Conservation (phyloP, 2,113 vertebrate genomes). For the Zosterops japonicus region DNA sequence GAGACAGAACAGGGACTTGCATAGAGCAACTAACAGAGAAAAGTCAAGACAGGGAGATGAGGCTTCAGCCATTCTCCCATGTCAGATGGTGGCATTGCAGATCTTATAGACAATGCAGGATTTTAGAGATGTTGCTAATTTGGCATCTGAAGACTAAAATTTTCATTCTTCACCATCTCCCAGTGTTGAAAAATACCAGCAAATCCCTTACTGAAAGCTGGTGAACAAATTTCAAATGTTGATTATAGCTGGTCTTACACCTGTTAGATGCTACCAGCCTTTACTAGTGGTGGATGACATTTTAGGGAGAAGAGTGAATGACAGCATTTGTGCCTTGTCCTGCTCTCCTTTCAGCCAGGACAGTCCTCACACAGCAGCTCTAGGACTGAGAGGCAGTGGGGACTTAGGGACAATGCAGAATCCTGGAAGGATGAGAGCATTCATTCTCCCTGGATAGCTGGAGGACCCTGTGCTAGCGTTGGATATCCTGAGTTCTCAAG, state of each 20-base stretch:
- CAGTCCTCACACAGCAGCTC: background rate
- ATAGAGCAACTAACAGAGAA: background rate
- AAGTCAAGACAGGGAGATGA: background rate
- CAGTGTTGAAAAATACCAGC: background rate
- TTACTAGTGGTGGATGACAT: background rate
- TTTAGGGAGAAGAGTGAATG: background rate
- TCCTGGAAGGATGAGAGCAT: background rate
- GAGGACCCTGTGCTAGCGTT: background rate
- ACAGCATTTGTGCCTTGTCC: background rate
- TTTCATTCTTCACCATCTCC: background rate
- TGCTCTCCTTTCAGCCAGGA: background rate
- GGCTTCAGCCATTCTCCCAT: background rate
- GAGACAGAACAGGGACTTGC: background rate
- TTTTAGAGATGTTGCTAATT: background rate
- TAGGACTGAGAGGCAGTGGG: background rate
- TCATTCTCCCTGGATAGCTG: background rate
- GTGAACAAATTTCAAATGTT: background rate
- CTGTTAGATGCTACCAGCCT: background rate
- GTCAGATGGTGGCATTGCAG: background rate
- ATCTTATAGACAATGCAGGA: background rate
- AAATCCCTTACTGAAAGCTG: background rate
- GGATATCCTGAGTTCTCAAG: background rate
- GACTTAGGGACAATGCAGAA: background rate
- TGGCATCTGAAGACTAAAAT: background rate
- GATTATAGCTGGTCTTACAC: background rate